phyloP scores from a whole-genome alignment of 2,113 vertebrate species.

The Glareola pratincola region DNA sequence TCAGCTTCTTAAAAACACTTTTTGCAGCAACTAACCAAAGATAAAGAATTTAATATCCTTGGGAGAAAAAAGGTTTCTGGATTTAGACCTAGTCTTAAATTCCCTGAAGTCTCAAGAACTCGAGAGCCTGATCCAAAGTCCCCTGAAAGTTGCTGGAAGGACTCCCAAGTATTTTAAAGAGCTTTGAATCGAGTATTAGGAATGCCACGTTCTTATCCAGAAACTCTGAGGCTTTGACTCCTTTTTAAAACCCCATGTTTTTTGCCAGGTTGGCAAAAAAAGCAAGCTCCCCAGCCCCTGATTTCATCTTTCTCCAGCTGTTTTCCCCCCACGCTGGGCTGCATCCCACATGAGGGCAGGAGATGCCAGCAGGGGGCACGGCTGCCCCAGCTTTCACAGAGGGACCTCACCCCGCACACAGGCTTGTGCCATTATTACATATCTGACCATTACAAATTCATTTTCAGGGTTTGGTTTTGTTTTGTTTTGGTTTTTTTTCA shows the following conservation, averaged over 20 bases:
- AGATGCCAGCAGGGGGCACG: constrained; percentile 8
- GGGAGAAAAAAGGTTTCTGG: not conserved
- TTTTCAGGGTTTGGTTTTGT: not conserved
- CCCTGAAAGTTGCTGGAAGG: not conserved
- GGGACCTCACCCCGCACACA: not conserved
- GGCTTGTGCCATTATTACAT: not conserved
- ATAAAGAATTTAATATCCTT: not conserved
- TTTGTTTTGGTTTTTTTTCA: not conserved
- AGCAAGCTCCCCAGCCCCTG: no score
- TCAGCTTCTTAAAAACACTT: not conserved
- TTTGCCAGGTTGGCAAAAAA: not conserved
- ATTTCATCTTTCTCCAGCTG: not conserved
- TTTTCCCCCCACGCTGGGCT: not conserved
- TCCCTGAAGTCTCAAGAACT: not conserved
- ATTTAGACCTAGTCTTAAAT: not conserved
- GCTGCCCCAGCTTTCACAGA: not conserved
- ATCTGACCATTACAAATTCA: not conserved
- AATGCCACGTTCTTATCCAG: rapidly evolving
- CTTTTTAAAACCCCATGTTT: no score
- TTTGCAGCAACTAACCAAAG: not conserved
- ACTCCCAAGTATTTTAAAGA: not conserved
- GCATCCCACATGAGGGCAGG: not conserved
- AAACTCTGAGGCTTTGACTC: not conserved
- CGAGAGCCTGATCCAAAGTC: rapidly evolving
- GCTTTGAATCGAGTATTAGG: not conserved